Conservation (phyloP, 2,113 vertebrate species). For the Dolichallabes microphthalmus region DNA sequence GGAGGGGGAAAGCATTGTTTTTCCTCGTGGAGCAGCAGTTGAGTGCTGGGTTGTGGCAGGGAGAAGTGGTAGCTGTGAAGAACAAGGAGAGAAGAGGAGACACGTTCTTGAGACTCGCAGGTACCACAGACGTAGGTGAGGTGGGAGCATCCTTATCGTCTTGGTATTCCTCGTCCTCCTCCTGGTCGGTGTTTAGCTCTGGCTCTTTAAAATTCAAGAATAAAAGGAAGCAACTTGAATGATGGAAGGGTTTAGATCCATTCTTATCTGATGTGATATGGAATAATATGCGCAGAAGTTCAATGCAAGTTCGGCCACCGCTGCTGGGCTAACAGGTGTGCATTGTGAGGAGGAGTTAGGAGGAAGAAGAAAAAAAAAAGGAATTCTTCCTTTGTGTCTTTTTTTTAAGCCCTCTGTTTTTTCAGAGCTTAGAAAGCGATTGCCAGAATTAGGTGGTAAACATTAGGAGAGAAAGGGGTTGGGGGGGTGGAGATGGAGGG, state of each 20-base stretch:
- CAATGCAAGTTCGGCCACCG: neutral
- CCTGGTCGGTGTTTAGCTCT: neutral
- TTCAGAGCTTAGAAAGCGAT: neutral
- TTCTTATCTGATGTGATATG: neutral
- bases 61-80: constrained; percentile 22
- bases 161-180: neutral
- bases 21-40: constrained; percentile 43
- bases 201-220: neutral
- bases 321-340: neutral
- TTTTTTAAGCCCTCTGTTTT: neutral
- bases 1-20: constrained; percentile 28
- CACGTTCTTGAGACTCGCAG: constrained; percentile 10
- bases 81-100: constrained; percentile 34
- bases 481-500: constrained; percentile 10
- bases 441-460: constrained; percentile 13
- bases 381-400: neutral
- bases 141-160: constrained; percentile 23
- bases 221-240: neutral
- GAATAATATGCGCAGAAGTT: constrained; percentile 1
- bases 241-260: neutral
- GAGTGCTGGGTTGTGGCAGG: constrained; percentile 38
- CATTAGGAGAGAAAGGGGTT: constrained; percentile 19
- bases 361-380: neutral
- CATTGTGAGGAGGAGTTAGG: neutral
- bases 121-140: constrained; percentile 37